phyloP scores from a whole-genome alignment of 2,797 vertebrate species.

The Manis javanica region DNA sequence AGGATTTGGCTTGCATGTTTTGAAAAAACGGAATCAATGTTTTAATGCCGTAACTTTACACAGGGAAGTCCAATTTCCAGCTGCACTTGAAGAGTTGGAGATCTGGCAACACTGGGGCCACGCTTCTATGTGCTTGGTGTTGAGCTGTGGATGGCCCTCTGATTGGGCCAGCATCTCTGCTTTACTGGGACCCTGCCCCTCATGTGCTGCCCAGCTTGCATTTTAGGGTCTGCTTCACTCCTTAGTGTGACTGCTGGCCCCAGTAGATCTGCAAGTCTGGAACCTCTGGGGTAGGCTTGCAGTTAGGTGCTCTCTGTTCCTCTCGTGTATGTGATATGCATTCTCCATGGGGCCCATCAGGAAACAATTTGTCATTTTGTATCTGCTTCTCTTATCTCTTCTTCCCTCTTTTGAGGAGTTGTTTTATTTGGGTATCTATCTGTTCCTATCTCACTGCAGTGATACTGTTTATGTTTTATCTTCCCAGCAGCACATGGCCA shows the following conservation, averaged over 20 bases:
- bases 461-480: not conserved
- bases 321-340: fast-evolving
- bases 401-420: not conserved
- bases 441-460: not conserved
- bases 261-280: not conserved
- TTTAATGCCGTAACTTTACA: not conserved
- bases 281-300: not conserved
- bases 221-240: not conserved
- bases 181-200: fast-evolving
- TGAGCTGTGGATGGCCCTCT: fast-evolving
- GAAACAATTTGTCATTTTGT: not conserved
- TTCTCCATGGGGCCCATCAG: not conserved
- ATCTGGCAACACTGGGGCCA: not conserved
- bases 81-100: not conserved
- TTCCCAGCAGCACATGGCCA: not conserved
- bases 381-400: not conserved
- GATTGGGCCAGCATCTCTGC: fast-evolving
- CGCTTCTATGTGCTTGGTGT: not conserved
- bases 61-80: not conserved
- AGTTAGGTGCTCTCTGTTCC: not conserved
- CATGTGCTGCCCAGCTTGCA: fast-evolving
- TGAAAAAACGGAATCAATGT: not conserved
- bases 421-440: not conserved
- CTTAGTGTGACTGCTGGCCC: not conserved
- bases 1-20: not conserved